Conservation (phyloP, 2,888 invertebrate species). For the Epinotia demarniana region DNA sequence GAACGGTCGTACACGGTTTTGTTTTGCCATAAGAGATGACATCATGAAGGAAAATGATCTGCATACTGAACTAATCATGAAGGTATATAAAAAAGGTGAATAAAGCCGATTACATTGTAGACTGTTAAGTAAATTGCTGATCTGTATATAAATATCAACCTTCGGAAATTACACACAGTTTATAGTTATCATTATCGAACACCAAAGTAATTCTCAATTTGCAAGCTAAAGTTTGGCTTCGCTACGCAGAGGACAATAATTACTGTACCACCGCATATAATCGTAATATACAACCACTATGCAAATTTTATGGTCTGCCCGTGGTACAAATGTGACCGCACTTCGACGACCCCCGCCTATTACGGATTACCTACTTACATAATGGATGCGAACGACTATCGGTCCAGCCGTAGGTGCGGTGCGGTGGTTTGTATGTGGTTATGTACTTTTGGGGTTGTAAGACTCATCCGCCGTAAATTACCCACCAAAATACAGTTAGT, state of each 20-base stretch:
- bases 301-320: conserved; percentile 57
- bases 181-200: conserved; percentile 2
- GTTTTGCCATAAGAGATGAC: conserved; percentile 19
- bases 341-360: conserved; percentile 46
- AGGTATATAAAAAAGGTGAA: conserved; percentile 28
- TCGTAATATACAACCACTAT: conserved; percentile 54
- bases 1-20: conserved; percentile 29
- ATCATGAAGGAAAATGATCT: conserved; percentile 21
- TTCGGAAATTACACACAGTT: background rate
- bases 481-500: conserved; percentile 14
- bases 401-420: conserved; percentile 21
- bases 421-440: conserved; percentile 19
- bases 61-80: conserved; percentile 33
- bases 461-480: conserved; percentile 11
- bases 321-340: conserved; percentile 51
- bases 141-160: background rate
- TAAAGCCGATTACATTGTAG: conserved; percentile 20
- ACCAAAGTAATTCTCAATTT: conserved; percentile 28
- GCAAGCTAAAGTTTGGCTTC: conserved; percentile 19
- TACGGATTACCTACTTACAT: conserved; percentile 42
- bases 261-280: conserved; percentile 36
- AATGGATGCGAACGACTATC: conserved; percentile 42
- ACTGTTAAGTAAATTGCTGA: conserved; percentile 13
- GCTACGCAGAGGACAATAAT: conserved; percentile 32
- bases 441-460: conserved; percentile 21